Evolutionary conservation across 2,797 vertebrate species (phyloP), one percentile per base, ranked within the genome.

Genomic region (Parauchenoglanis punctatus): DNA sequence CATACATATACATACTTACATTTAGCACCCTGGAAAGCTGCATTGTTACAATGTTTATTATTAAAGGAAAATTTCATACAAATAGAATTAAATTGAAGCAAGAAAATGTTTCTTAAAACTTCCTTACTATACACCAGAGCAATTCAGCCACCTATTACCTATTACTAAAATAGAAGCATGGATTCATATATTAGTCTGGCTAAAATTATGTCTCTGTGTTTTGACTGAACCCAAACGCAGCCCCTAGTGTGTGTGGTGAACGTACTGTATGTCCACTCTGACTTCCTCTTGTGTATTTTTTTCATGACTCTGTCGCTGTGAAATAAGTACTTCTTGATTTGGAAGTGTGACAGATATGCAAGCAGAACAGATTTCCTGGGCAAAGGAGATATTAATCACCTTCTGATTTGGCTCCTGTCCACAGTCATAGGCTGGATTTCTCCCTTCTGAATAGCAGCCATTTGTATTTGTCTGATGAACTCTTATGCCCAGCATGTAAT

Each of bases 401-500:
- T 65, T 25, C 81, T 67, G 44, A 52, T 83, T 83, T 83, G 81
- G 81, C 81, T 1, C 61, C 23, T 67, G 63, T 67, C 44, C 81
- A 83, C 44, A 52, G 44, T 67, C 81, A 65, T 28, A 49, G 61
- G 78, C 58, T 67, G 80, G 44, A 82, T 63, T 46, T 65, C 40
- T 65, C 80, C 80, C 80, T 82, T 61, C 78, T 52, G 61, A 52
- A 67, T 67, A 67, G n/a, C 40, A 67, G 81, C 44, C 44, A 83
- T 83, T 83, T 65, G 44, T 65, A 65, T 67, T 65, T 31, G 35
- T 61, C 61, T 56, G 65, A 35, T 84, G 52, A 84, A 72, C 82
- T 23, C 23, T 56, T 54, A 70, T 72, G 49, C 28, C 40, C 49
- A 84, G 49, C 20, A 52, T 83, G 63, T 0, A 10, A 68, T 68